Evolutionary conservation across 1,140 invertebrate species (phyloP), one percentile per base, ranked within the genome.

Genomic region (Rhopalosiphum padi): DNA sequence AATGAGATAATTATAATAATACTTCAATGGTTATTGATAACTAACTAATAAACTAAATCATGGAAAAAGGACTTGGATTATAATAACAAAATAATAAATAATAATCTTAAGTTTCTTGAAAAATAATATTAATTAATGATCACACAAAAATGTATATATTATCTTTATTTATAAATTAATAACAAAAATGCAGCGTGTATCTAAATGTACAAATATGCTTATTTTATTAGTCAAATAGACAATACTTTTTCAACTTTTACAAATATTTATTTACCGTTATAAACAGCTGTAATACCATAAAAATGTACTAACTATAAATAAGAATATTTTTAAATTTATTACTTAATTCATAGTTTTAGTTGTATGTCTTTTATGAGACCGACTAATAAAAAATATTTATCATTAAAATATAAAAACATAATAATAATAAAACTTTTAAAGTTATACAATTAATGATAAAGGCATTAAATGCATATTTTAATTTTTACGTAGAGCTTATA

Each of bases 111-210:
- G 23, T 11, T 23, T 25, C 9, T 85, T 85, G 22, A 15, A 85
- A 41, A 41, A 41, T 30, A 43, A 85, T 85, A 43, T 21, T 22
- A 15, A 18, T 35, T n/a, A 37, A 82, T 35, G 35, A 37, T 82
- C 22, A 43, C 15, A 15, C 35, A 85, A 85, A n/a, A 25, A 43
- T 25, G 9, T 85, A 43, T 43, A 85, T 85, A 85, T 5, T 53
- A 51, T 51, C 25, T 87, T 46, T 53, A 89, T 89, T 89, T 37
- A 89, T 89, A 53, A 46, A 48, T 87, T n/a, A n/a, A n/a, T 48
- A n/a, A 87, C 43, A 87, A n/a, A 48, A n/a, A 87, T 18, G 11
- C 15, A 87, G 41, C 11, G 21, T 46, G 43, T 41, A 46, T 43
- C 22, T 25, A 30, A 46, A 30, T 23, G 23, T 86, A 86, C 23